Evolutionary conservation across 2,888 invertebrate genomes (phyloP), one percentile per base, ranked within the genome.

Genomic region (Macrostomum cliftonense): DNA sequence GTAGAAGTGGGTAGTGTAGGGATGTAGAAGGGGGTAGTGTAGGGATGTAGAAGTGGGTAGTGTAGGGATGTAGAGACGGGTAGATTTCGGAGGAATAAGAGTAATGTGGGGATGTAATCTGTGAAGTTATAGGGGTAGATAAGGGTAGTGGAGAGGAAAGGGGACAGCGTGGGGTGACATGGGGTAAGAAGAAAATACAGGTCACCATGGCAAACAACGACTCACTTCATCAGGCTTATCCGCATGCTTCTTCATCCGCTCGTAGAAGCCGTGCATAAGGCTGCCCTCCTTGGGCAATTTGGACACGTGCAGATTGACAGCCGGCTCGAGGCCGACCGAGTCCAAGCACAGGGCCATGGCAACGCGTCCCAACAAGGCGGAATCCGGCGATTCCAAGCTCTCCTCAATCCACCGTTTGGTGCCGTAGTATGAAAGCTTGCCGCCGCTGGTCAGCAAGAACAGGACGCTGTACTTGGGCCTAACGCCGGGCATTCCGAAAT

Each of bases 391-490:
- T 64, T 95, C 93, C 53, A 86, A 67, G 63, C 86, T 84, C 63
- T 88, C 86, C 63, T 91, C 89, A 13, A 95, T 75, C 86, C 89
- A 95, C 63, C 87, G 86, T 71, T 91, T 89, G 40, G 84, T 81
- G 1, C 93, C 88, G 68, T 87, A 84, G 66, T 85, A 97, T 74
- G 93, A 97, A 39, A 82, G 76, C 66, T 87, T 83, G 2, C 95
- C 95, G 40, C 82, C 83, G 17, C 89, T 89, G 28, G 87, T 79
- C 49, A 91, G 74, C 48, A 88, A 75, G 69, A 97, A 97, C 47
- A 93, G 72, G 13, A 95, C 70, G 55, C 75, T 74, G 54, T 65
- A 71, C 56, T 28, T 28, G 5, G 28, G 28, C 28, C 28, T 4
- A 9, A 28, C 28, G 4, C 28, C 28, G 9, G 28, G 28, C 28